phyloP scores from a whole-genome alignment of 2,888 invertebrate species.

The Tiliacea aurago region DNA sequence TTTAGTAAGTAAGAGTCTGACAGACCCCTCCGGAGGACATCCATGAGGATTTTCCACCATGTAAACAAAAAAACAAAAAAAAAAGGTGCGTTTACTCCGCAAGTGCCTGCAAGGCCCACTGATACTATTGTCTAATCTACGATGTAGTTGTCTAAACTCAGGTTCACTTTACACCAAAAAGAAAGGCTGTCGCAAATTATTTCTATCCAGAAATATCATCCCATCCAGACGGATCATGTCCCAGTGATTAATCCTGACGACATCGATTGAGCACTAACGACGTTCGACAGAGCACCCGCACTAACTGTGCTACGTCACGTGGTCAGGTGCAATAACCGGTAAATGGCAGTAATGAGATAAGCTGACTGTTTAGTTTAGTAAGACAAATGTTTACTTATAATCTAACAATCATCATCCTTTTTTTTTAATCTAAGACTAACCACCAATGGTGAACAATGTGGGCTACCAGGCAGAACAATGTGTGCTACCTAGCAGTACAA shows the following conservation, averaged over 20 bases:
- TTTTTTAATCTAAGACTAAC: neutral
- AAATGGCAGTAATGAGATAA: neutral
- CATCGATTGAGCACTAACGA: neutral
- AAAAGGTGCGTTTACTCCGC: too few species aligned
- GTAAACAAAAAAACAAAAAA: too few species aligned
- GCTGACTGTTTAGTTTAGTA: neutral
- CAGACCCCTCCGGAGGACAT: too few species aligned
- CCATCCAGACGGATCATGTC: constrained; percentile 21
- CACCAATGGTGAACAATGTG: too few species aligned
- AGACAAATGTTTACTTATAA: neutral
- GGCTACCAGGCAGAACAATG: too few species aligned
- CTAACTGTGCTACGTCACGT: neutral
- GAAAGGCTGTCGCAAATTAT: neutral
- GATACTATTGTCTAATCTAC: neutral
- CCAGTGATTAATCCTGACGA: constrained; percentile 17
- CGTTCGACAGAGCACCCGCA: constrained; percentile 1
- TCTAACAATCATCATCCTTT: neutral
- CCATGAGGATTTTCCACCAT: too few species aligned
- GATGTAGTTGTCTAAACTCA: too few species aligned
- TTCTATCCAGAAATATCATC: too few species aligned
- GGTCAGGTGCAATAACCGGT: neutral
- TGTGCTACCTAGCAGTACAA: too few species aligned
- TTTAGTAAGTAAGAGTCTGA: too few species aligned
- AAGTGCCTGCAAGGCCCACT: too few species aligned
- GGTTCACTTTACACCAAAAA: neutral